Conservation (phyloP, 2,113 vertebrate species). For the Picathartes gymnocephalus region DNA sequence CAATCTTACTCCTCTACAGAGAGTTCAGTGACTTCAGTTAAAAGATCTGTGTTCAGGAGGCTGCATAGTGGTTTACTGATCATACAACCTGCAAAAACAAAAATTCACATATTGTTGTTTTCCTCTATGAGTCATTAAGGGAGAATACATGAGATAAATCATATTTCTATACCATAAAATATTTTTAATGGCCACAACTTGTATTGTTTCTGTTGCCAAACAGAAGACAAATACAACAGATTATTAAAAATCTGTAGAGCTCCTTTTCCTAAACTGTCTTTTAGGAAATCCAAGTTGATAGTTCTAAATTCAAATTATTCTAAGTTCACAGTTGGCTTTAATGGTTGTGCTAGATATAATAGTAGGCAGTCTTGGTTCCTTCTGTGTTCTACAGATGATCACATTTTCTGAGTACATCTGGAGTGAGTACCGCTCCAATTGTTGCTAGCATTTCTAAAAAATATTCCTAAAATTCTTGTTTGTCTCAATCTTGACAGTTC, state of each 20-base stretch:
- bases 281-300: not conserved
- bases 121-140: not conserved
- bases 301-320: constrained; percentile 21
- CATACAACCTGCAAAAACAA: constrained; percentile 33
- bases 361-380: constrained; percentile 8
- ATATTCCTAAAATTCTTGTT: not conserved
- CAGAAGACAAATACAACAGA: constrained; percentile 7
- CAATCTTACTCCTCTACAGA: not conserved
- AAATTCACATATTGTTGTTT: constrained; percentile 36
- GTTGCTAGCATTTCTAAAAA: constrained; percentile 5
- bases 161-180: not conserved
- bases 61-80: not conserved
- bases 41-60: not conserved
- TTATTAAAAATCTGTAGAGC: constrained; percentile 33
- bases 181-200: not conserved
- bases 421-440: constrained; percentile 21
- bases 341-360: constrained; percentile 19
- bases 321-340: constrained; percentile 7
- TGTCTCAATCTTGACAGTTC: constrained; percentile 18
- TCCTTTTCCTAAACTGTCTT: not conserved
- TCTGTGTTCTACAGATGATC: not conserved
- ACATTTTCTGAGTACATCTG: constrained; percentile 29
- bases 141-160: not conserved
- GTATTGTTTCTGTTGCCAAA: not conserved
- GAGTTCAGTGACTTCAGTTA: not conserved